phyloP scores from a whole-genome alignment of 2,888 invertebrate species.

The Lissocephala sabroskyi region DNA sequence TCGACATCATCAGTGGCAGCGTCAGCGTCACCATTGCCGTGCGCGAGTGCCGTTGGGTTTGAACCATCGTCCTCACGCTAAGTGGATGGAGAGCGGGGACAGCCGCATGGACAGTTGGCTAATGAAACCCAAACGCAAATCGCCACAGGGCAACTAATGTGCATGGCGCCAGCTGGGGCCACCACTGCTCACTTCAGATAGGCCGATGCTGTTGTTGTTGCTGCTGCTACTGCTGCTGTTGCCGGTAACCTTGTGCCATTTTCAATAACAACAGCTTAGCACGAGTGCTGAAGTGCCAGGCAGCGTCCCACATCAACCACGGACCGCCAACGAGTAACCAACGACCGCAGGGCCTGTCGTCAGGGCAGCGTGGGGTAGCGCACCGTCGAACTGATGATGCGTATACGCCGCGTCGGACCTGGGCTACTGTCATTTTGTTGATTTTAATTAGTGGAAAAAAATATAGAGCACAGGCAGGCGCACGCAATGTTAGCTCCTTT shows the following conservation, averaged over 20 bases:
- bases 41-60: too few species aligned
- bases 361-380: background rate
- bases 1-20: background rate
- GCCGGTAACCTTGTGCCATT: constrained; percentile 53
- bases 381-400: constrained; percentile 18
- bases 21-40: too few species aligned
- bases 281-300: background rate
- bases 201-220: constrained; percentile 23
- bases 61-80: too few species aligned
- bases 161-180: constrained; percentile 4
- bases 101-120: constrained; percentile 1
- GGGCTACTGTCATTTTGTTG: constrained; percentile 49
- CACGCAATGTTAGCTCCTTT: constrained; percentile 34
- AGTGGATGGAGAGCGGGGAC: too few species aligned
- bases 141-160: constrained; percentile 23
- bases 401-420: constrained; percentile 16
- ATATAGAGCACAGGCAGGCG: constrained; percentile 44
- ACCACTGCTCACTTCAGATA: constrained; percentile 35
- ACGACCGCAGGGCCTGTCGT: background rate
- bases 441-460: constrained; percentile 60
- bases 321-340: background rate
- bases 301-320: too few species aligned
- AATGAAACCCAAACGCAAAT: constrained; percentile 22
- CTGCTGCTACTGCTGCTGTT: constrained; percentile 17
- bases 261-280: constrained; percentile 15